Base-by-base conservation (phyloP, 1,140 invertebrate species). In the Brachionus koreanus region DNA sequence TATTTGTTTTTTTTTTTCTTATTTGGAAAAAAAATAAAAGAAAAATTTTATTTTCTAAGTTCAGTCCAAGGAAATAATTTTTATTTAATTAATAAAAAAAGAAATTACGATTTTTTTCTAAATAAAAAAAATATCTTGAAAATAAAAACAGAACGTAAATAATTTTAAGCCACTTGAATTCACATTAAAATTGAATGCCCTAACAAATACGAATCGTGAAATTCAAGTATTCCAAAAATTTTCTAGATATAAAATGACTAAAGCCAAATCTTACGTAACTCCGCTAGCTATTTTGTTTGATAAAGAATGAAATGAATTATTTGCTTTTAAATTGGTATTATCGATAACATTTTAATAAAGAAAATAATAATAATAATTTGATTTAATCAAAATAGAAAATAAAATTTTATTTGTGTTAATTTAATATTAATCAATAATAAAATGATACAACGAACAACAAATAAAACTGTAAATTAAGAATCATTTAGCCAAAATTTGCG, bases 301-400 rank as follows among this genome's bases (percentile, higher is more conserved):
- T 49, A 49, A 49, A 6, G 16, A 57, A 25, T 19, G 0, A 57
- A 57, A 57, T 57, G 49, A 57, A 57, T 57, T 57, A 25, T 57
- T 57, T 57, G 19, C 49, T 57, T 57, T 57, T 57, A 57, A n/a
- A n/a, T 7, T 25, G 49, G 49, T 57, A 57, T 57, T 57, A 57
- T 57, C 49, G 49, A 57, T 57, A 57, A 57, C 49, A 57, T 57
- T 57, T 57, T 57, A 57, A 57, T 57, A 57, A 57, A 57, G 49
- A 57, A 29, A 29, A 57, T 19, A 57, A 42, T 10, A 57, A 42
- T 10, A 57, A 57, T 57, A 57, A 57, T 57, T 57, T 57, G n/a
- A 57, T 57, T 57, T 19, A 23, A 57, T 57, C 16, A 57, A 57
- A 57, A 57, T 19, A 57, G n/a, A 49, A 57, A 57, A 57, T 57